Conservation (phyloP, 2,797 vertebrate genomes). For the Cuculus canorus region DNA sequence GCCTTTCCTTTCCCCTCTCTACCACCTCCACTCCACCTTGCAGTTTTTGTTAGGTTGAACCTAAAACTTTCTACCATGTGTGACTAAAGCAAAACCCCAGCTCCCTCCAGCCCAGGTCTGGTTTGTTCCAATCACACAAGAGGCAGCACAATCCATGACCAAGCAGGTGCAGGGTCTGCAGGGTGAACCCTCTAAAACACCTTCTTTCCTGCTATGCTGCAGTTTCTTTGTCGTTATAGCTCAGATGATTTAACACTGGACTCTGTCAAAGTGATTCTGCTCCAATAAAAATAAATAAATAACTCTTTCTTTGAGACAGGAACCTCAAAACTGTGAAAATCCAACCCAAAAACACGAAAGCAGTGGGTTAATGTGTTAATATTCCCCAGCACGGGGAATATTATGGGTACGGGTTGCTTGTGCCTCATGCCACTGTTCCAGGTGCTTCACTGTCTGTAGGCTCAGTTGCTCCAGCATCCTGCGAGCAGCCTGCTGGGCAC, state of each 20-base stretch:
- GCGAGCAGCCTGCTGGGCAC: rapidly evolving
- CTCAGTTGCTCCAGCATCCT: rapidly evolving
- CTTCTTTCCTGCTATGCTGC: no score
- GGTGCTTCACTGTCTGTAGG: background rate
- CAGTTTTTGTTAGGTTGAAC: background rate
- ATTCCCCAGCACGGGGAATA: background rate
- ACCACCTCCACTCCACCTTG: background rate
- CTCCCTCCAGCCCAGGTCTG: background rate
- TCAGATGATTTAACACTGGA: background rate
- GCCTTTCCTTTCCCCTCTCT: background rate
- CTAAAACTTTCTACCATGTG: background rate
- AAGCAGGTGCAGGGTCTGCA: background rate
- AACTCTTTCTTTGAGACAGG: background rate
- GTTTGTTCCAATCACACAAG: background rate
- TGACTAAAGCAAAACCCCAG: background rate
- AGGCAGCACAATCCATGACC: rapidly evolving
- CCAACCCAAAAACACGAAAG: background rate
- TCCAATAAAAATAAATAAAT: background rate
- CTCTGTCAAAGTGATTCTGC: background rate
- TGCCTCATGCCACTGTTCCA: background rate
- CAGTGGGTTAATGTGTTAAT: background rate
- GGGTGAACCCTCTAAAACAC: background rate
- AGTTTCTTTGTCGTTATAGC: background rate
- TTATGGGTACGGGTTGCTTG: background rate
- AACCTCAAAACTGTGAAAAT: background rate